Conservation (phyloP, 1,140 invertebrate species). For the Drosophila azteca region DNA sequence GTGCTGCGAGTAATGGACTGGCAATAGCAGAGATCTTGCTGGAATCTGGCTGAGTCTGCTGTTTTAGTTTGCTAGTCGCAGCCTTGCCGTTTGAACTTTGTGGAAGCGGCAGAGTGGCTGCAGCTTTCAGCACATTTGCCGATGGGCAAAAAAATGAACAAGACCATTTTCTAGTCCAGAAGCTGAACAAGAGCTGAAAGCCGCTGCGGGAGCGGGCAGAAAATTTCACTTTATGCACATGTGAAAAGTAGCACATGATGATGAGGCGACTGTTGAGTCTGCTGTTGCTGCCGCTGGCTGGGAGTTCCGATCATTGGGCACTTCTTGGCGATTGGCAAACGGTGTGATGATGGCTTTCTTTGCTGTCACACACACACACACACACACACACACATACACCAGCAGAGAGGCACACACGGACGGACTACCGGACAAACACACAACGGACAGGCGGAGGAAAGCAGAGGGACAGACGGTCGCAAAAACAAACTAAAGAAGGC, state of each 20-base stretch:
- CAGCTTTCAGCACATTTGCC: constrained; percentile 30
- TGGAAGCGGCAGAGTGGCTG: constrained; percentile 6
- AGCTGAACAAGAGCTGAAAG: constrained; percentile 45
- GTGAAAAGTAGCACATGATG: constrained; percentile 79
- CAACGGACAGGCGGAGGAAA: constrained; percentile 9
- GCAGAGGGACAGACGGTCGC: constrained; percentile 6
- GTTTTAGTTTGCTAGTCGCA: constrained; percentile 13
- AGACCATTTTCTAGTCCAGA: constrained; percentile 28
- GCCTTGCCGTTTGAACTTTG: constrained; percentile 49
- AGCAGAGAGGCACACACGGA: constrained; percentile 4
- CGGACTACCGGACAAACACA: constrained; percentile 4
- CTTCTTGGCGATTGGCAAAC: constrained; percentile 73
- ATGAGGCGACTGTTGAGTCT: constrained; percentile 47
- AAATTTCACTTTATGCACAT: constrained; percentile 79
- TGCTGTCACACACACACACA: constrained; percentile 41
- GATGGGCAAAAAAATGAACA: constrained; percentile 23
- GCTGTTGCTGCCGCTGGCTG: constrained; percentile 33
- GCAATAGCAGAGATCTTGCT: neutral
- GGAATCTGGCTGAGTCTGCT: constrained; percentile 25
- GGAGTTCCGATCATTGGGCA: constrained; percentile 73
- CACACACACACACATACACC: constrained; percentile 33
- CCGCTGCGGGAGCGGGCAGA: constrained; percentile 20
- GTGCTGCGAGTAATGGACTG: neutral
- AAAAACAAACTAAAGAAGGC: constrained; percentile 13
- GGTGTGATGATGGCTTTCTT: constrained; percentile 63